Evolutionary conservation across 2,797 vertebrate species (phyloP).

Genomic region (Enteromius thamalakanensis): DNA sequence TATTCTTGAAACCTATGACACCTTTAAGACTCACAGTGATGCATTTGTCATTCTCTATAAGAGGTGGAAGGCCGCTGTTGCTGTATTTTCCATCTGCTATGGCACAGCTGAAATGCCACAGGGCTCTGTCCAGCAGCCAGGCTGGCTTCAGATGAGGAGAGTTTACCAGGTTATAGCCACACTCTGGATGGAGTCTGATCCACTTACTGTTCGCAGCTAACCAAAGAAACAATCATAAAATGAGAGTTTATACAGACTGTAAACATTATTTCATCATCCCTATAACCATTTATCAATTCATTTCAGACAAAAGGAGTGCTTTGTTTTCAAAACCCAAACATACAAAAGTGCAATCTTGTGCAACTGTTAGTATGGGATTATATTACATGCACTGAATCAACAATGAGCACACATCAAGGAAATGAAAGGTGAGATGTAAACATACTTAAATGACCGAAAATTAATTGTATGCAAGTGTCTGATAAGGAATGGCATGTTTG

Average conservation of each 20-base stretch:
- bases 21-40: constrained; percentile 81
- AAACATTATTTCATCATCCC: background rate
- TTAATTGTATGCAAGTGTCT: background rate
- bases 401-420: background rate
- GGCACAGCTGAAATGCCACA: constrained; percentile 87
- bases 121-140: constrained; percentile 91
- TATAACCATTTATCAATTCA: background rate
- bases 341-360: background rate
- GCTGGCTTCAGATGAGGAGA: constrained; percentile 94
- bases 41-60: constrained; percentile 84
- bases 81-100: constrained; percentile 83
- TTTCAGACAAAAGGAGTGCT: background rate
- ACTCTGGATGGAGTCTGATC: constrained; percentile 91
- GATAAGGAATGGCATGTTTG: background rate
- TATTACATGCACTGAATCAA: background rate
- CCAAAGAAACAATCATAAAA: constrained; percentile 6
- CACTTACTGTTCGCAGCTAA: constrained; percentile 91
- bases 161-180: constrained; percentile 93
- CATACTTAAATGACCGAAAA: background rate
- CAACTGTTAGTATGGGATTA: background rate
- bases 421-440: background rate
- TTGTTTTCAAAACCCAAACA: background rate
- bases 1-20: background rate
- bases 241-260: background rate
- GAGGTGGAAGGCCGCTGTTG: constrained; percentile 80